Conservation (phyloP, 92 coral and sea anemone genomes). For the Isaurus tuberculatus region DNA sequence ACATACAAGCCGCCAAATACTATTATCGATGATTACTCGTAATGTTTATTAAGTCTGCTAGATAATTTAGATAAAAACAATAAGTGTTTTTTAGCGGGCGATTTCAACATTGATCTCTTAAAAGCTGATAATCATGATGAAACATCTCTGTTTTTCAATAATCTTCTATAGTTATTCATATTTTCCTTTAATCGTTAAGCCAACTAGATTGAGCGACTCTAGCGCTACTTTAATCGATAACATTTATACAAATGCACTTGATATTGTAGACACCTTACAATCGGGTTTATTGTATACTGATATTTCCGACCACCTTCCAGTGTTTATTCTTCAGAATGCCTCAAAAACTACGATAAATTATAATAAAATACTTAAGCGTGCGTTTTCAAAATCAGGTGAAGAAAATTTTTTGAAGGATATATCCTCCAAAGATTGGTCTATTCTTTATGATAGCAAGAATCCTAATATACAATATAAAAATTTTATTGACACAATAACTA, state of each 20-base stretch:
- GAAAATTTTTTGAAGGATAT: slow-evolving; percentile 36
- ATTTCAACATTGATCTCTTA: slow-evolving; percentile 7
- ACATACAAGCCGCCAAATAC: too few relatives aligned
- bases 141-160: slow-evolving; percentile 25
- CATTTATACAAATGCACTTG: slow-evolving; percentile 27
- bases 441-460: slow-evolving; percentile 16
- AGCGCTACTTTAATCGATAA: slow-evolving; percentile 22
- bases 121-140: slow-evolving; percentile 20
- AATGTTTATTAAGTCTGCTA: too few relatives aligned
- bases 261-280: slow-evolving; percentile 27
- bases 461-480: slow-evolving; percentile 18
- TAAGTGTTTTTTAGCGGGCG: too few relatives aligned
- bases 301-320: slow-evolving; percentile 30
- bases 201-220: slow-evolving; percentile 24
- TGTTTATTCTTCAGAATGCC: slow-evolving; percentile 3
- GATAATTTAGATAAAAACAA: too few relatives aligned
- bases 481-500: slow-evolving; percentile 30
- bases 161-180: slow-evolving; percentile 6
- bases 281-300: slow-evolving; percentile 12
- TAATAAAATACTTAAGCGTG: slow-evolving; percentile 17
- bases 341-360: slow-evolving; percentile 5
- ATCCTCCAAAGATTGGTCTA: slow-evolving; percentile 41
- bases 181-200: slow-evolving; percentile 11
- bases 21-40: too few relatives aligned
- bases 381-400: slow-evolving; percentile 31